A percentile compares a stretch with the other conserved stretches of the same genome.
phyloP scores from a whole-genome alignment of 37 sponge, comb jelly and placozoan genomes.

The Spongilla lacustris region DNA sequence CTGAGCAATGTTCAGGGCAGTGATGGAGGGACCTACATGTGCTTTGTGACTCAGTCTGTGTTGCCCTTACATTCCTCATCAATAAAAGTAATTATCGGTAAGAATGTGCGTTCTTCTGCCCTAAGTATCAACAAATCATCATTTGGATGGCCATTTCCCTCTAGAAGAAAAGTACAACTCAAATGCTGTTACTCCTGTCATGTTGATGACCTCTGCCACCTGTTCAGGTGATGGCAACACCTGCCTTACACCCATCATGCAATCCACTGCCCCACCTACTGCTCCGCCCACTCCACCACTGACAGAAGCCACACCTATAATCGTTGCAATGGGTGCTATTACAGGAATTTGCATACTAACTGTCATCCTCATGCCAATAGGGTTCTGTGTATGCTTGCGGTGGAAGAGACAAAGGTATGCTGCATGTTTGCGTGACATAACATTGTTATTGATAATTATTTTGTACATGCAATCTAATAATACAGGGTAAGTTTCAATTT shows the following conservation, averaged over 20 bases:
- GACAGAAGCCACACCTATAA: neutral
- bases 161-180: neutral
- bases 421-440: neutral
- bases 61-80: neutral
- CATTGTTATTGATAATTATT: too few relatives aligned
- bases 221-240: neutral
- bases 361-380: constrained; percentile 4
- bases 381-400: too few relatives aligned
- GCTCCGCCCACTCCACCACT: neutral
- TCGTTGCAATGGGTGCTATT: neutral
- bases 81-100: neutral
- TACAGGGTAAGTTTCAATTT: too few relatives aligned
- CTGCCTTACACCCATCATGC: neutral
- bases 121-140: neutral
- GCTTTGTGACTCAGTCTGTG: neutral
- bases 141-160: neutral
- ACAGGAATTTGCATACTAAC: neutral
- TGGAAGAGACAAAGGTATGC: neutral
- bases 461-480: too few relatives aligned
- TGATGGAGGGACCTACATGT: neutral
- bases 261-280: neutral
- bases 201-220: neutral
- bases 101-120: neutral
- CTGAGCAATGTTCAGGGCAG: neutral
- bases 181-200: neutral